These are phyloP conservation scores for Tolypeutes matacus DNA, from an alignment of 2,797 vertebrate species.

Conservation along the genomic window DNA sequence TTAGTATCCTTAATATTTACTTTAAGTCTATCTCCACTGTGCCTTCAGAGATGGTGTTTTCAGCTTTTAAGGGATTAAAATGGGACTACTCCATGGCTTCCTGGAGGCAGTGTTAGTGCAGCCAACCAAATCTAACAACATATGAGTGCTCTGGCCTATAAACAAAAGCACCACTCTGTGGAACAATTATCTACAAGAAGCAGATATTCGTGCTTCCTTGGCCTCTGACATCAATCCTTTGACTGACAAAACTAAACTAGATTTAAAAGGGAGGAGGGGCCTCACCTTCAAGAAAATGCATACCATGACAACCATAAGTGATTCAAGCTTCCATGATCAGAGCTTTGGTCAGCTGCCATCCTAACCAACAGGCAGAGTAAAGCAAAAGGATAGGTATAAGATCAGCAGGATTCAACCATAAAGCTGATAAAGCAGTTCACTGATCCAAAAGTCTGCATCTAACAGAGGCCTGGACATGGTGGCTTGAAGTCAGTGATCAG, in stretches of 20 bases:
- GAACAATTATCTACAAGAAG: background rate
- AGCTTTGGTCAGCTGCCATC: conserved; percentile 54
- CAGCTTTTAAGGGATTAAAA: conserved; percentile 1
- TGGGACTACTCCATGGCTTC: background rate
- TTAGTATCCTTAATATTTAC: background rate
- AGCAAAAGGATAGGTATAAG: background rate
- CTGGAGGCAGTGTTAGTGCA: background rate
- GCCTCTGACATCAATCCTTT: conserved; percentile 48
- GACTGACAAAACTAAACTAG: background rate
- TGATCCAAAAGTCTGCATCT: background rate
- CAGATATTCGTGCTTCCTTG: background rate
- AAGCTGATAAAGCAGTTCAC: background rate
- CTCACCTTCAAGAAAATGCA: conserved; percentile 53
- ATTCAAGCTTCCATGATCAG: conserved; percentile 47
- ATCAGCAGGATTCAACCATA: conserved; percentile 24
- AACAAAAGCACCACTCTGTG: conserved; percentile 27
- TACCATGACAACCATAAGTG: conserved; percentile 55
- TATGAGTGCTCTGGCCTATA: background rate
- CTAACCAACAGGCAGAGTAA: conserved; percentile 51
- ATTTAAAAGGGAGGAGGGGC: background rate
- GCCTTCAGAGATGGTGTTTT: conserved; percentile 1
- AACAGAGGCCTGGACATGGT: background rate
- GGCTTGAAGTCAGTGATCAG: background rate
- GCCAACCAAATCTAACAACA: conserved; percentile 8
- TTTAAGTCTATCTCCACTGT: conserved; percentile 17